Evolutionary conservation across 2,888 invertebrate genomes (phyloP), one percentile per base, ranked within the genome.

Genomic region (Myopa tessellatipennis): DNA sequence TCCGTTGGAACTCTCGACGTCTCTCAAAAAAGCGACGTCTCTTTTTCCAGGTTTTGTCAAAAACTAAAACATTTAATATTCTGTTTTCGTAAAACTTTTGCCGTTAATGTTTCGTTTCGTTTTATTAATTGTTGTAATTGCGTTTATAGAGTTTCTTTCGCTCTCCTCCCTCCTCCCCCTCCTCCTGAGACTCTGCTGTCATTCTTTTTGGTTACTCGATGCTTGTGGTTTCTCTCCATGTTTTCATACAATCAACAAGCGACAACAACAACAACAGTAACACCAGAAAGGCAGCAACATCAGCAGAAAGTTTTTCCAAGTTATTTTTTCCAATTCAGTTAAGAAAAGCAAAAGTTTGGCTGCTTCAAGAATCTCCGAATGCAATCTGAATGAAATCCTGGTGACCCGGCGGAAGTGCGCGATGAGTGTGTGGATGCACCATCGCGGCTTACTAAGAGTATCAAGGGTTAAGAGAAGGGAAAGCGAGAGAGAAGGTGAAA

Each of bases 51-150:
- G 45, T 45, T 45, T 45, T 26, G 0, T 10, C 7, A 45, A 8
- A 45, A 45, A 45, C 3, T 45, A 2, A 45, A 45, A 45, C 10
- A 52, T 67, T 67, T 38, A 52, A 61, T 70, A 34, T 72, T 77
- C 34, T 60, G 34, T 45, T 12, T 18, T 36, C 18, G 55, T n/a
- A 58, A 75, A 86, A 85, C 83, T 85, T 85, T 85, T 85, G 82
- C 83, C 85, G 84, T 85, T 85, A 85, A 86, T 86, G 85, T 85
- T 86, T 84, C 84, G 83, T 85, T 45, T 45, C 10, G 45, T 6
- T 45, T 45, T 85, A 85, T 85, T 85, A 85, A 85, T 85, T 85
- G 82, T 82, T 82, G 84, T 85, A 85, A 85, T 86, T 85, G 85
- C 84, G 82, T 85, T 82, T 79, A 55, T 69, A 58, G 40, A 63